phyloP scores from a whole-genome alignment of 2,113 vertebrate genomes.

The Thomomys bottae region DNA sequence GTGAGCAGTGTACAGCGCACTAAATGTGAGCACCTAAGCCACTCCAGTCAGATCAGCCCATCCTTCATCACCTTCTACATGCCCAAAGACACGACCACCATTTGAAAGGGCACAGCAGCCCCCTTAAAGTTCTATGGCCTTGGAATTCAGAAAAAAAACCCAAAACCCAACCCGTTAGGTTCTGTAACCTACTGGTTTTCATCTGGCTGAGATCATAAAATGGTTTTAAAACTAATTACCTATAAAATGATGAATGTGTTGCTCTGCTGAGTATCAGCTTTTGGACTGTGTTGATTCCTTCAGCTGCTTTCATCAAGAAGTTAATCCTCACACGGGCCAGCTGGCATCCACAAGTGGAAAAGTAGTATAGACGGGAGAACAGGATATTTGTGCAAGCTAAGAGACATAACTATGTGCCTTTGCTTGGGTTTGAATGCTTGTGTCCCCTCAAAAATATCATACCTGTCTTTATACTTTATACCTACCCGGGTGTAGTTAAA shows the following conservation, averaged over 20 bases:
- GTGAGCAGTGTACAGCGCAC: background rate
- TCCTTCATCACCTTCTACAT: background rate
- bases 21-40: background rate
- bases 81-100: background rate
- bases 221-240: constrained; percentile 7
- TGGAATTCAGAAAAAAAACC: background rate
- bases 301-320: background rate
- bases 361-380: background rate
- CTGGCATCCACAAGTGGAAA: constrained; percentile 8
- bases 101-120: background rate
- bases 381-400: background rate
- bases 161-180: background rate
- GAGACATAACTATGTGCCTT: background rate
- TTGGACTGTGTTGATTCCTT: background rate
- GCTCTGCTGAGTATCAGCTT: background rate
- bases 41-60: background rate
- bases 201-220: background rate
- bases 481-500: background rate
- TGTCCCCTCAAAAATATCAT: background rate
- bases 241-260: background rate
- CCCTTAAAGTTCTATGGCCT: background rate
- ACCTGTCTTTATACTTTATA: background rate
- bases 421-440: background rate
- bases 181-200: background rate
- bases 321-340: background rate